Base-by-base conservation (phyloP, 2,888 invertebrate species). In the Pheosia tremula region DNA sequence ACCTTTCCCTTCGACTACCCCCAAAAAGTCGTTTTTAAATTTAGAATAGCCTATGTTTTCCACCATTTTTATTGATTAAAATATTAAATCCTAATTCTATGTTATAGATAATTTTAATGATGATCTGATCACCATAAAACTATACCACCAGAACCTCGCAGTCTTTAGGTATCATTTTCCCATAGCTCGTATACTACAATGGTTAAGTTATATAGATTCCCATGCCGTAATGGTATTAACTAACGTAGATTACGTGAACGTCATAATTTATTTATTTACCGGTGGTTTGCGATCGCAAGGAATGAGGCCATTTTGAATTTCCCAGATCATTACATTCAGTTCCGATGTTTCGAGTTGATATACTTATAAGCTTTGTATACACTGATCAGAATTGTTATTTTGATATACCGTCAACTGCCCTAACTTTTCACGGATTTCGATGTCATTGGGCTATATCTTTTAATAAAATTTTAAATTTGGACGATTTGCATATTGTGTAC, bases 361-460 rank as follows among this genome's bases (percentile, higher is more conserved):
- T 9, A 43, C 9, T 43, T 24, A 24, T 24, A 1, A 24, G 24
- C 24, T 2, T 0, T 24, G 24, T 24, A 24, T 24, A 24, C 24
- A 24, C 24, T 2, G 24, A 24, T 24, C 24, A 24, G 24, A 0
- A 24, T 24, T 24, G 24, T 24, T 24, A 24, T 24, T 24, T 24
- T 24, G 24, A 24, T 24, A 24, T 2, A 24, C 24, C 24, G 58
- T 58, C 53, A 58, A 58, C 13, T 58, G 41, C 38, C 57, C 57
- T 57, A 37, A 37, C 57, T 45, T 57, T 57, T 36, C 57, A 8
- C 57, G 57, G 57, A 57, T 57, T 57, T 57, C 36, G 49, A 57
- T 45, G 49, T 57, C 10, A 37, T 49, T 57, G 47, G 49, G 11
- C 45, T 57, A 49, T 45, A 36, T 11, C 57, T 36, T 57, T 36